Conservation (phyloP, 1,140 invertebrate genomes). For the Eurytemora carolleeae region DNA sequence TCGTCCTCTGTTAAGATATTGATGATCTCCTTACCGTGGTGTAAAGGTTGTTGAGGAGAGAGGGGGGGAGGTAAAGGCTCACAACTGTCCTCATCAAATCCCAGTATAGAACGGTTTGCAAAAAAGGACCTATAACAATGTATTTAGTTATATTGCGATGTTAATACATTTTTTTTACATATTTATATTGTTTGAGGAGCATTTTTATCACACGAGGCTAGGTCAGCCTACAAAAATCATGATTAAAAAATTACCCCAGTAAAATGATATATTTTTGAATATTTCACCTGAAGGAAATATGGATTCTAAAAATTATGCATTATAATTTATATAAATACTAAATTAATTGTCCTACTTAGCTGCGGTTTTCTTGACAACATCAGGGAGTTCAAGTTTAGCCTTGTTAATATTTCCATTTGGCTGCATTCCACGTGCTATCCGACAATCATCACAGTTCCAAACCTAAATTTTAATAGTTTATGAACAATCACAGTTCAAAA, state of each 20-base stretch:
- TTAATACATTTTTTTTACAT: no score
- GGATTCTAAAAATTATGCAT: no score
- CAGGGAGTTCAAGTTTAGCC: neutral
- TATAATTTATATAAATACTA: no score
- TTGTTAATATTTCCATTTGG: slow-evolving; percentile 7
- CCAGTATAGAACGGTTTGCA: neutral
- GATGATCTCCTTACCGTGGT: neutral
- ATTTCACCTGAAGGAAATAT: no score
- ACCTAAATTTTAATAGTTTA: no score
- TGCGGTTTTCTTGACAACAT: neutral
- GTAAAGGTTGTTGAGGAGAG: neutral
- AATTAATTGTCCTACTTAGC: neutral
- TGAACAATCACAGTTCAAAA: no score
- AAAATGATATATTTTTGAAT: no score
- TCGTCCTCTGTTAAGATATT: neutral
- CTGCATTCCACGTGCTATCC: slow-evolving; percentile 3
- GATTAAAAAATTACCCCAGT: no score
- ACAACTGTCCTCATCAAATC: neutral
- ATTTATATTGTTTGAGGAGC: no score
- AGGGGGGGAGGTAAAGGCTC: neutral
- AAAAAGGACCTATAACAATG: neutral
- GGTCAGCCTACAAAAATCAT: no score
- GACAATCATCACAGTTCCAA: slow-evolving; percentile 14
- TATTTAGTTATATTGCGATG: no score
- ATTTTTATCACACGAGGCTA: no score